A percentile compares a stretch with the other conserved stretches of the same genome.
These are phyloP conservation scores for Lacerta viridis DNA, from an alignment of 2,797 vertebrate genomes.

Conservation along the genomic window DNA sequence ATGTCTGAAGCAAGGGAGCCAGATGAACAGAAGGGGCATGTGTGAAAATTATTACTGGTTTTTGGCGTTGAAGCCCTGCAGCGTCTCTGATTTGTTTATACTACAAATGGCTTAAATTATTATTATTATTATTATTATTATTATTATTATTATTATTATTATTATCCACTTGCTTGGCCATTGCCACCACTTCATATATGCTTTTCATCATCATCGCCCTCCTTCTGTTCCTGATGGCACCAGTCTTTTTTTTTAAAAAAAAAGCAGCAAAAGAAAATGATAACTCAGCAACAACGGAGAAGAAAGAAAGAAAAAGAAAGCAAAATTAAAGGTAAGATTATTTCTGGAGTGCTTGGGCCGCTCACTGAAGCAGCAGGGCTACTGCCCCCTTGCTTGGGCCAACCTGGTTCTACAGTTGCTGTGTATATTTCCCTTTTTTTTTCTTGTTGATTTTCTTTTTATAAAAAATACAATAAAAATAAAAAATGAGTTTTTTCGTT, in stretches of 20 bases:
- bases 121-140: neutral
- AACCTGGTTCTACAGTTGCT: constrained; percentile 90
- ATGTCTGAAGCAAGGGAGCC: neutral
- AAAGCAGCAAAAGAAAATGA: constrained; percentile 14
- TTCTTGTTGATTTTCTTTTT: constrained; percentile 69
- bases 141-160: neutral
- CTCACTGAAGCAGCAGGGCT: constrained; percentile 71
- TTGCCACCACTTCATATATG: neutral
- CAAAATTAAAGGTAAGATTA: constrained; percentile 4
- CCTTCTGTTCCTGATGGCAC: neutral
- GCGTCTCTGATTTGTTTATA: neutral
- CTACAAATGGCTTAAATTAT: constrained; percentile 29
- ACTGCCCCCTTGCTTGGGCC: constrained; percentile 62
- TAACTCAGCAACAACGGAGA: neutral
- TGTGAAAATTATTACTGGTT: neutral
- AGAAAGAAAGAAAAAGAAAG: neutral
- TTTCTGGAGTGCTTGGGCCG: constrained; percentile 46
- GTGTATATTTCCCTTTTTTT: constrained; percentile 85
- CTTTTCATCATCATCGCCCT: neutral
- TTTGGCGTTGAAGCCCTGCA: neutral
- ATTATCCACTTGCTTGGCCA: neutral
- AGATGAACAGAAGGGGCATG: too few species aligned
- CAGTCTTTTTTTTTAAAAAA: neutral
- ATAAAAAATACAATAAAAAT: constrained; percentile 87
- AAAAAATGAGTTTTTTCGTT: constrained; percentile 82